These are phyloP conservation scores for Galeopterus variegatus DNA, from an alignment of 2,113 vertebrate genomes.

Conservation along the genomic window DNA sequence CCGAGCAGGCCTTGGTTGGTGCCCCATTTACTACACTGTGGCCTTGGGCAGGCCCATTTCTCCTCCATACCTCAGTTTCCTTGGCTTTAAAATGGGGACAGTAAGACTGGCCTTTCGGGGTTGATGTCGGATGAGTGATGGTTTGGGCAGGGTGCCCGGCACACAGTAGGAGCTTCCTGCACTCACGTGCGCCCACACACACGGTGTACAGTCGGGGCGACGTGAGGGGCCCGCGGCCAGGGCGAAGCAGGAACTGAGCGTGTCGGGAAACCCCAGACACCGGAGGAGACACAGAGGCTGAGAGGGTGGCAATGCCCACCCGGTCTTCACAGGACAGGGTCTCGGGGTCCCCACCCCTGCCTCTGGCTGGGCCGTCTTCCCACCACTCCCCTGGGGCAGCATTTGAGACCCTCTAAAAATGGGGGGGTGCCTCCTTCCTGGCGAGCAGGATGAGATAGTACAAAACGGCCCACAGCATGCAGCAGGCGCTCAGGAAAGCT, in stretches of 20 bases:
- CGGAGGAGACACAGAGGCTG: rapidly evolving
- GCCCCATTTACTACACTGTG: rapidly evolving
- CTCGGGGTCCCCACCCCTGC: not conserved
- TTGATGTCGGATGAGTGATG: not conserved
- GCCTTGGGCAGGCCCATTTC: not conserved
- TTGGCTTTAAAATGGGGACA: not conserved
- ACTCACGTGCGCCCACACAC: rapidly evolving
- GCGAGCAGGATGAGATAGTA: not conserved
- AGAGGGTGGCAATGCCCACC: not conserved
- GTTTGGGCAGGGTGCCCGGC: not conserved
- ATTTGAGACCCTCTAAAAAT: not conserved
- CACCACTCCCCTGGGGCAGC: not conserved
- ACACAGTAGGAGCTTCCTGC: too few species aligned
- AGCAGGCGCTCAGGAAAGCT: too few species aligned
- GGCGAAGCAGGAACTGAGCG: not conserved
- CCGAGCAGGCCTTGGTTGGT: too few species aligned
- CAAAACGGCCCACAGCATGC: rapidly evolving
- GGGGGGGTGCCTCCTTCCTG: too few species aligned
- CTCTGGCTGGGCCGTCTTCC: not conserved
- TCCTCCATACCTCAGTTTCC: not conserved
- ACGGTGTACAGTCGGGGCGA: too few species aligned
- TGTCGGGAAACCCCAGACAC: not conserved
- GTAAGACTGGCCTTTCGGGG: not conserved
- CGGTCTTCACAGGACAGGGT: not conserved
- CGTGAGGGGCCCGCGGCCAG: rapidly evolving